Evolutionary conservation across 2,797 vertebrate genomes (phyloP).

Genomic region (Acipenser oxyrinchus): DNA sequence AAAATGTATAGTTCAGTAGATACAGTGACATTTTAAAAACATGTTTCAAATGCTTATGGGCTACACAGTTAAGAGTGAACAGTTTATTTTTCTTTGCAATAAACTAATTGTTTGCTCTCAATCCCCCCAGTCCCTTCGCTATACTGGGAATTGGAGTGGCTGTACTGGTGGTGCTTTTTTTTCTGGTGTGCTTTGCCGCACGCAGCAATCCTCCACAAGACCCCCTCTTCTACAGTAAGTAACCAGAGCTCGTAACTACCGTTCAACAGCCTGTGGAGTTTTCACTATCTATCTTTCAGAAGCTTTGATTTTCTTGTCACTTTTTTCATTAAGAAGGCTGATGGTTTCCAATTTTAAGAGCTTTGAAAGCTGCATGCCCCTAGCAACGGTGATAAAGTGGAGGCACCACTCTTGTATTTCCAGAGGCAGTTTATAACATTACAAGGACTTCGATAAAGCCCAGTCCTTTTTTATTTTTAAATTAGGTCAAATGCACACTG

Average conservation of each 20-base stretch:
- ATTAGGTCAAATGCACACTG: too few species aligned
- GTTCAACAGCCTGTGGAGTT: too few species aligned
- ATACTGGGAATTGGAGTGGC: slow-evolving; percentile 44
- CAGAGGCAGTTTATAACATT: too few species aligned
- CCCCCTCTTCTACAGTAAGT: slow-evolving; percentile 68
- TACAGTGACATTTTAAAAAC: too few species aligned
- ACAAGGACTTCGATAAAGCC: background rate
- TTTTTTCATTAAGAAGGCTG: background rate
- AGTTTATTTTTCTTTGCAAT: background rate
- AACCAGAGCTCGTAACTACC: background rate
- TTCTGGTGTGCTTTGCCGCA: slow-evolving; percentile 53
- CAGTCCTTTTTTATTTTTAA: background rate
- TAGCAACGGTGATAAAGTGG: too few species aligned
- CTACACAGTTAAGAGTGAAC: too few species aligned
- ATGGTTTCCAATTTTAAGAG: background rate
- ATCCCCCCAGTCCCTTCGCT: slow-evolving; percentile 39
- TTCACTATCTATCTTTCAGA: slow-evolving; percentile 15
- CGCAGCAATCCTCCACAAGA: slow-evolving; percentile 60
- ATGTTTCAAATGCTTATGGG: too few species aligned
- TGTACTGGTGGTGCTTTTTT: slow-evolving; percentile 51
- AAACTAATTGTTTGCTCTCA: slow-evolving; percentile 8
- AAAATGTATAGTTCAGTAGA: too few species aligned
- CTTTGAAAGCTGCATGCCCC: too few species aligned
- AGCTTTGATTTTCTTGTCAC: background rate
- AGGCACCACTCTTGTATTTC: too few species aligned